Conservation (phyloP, 2,888 invertebrate species). For the Stomorhina lunata region DNA sequence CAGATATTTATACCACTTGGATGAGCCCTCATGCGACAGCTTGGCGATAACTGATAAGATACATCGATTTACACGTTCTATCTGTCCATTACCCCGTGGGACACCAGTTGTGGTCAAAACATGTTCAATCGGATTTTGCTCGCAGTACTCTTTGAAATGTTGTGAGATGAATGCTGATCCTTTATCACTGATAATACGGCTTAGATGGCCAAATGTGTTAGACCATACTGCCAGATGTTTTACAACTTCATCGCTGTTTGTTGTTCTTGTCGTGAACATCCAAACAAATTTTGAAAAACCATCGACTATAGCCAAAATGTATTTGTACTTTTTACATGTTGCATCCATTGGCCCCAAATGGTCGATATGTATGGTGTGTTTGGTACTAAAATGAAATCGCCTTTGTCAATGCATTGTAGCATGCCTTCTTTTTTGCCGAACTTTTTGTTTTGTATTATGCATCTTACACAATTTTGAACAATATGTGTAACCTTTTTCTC, state of each 20-base stretch:
- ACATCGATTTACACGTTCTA: constrained; percentile 30
- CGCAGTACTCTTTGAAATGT: background rate
- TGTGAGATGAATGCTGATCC: constrained; percentile 40
- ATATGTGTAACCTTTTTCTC: constrained; percentile 17
- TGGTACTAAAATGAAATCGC: background rate
- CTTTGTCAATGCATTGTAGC: constrained; percentile 20
- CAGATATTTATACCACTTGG: background rate
- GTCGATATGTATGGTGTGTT: constrained; percentile 37
- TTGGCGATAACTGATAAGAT: constrained; percentile 34
- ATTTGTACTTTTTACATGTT: constrained; percentile 33
- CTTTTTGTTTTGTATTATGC: constrained; percentile 17
- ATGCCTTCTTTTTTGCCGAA: background rate
- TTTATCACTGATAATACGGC: constrained; percentile 37
- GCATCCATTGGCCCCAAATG: constrained; percentile 20
- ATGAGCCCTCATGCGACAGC: constrained; percentile 29
- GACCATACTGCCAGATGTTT: background rate
- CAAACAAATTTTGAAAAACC: constrained; percentile 34
- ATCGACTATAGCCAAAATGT: constrained; percentile 14
- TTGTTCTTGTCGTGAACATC: constrained; percentile 25
- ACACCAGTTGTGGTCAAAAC: no score
- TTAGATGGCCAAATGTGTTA: background rate
- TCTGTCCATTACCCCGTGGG: constrained; percentile 18
- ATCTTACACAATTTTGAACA: background rate
- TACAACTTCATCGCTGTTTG: background rate
- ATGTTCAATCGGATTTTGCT: background rate